Evolutionary conservation across 2,113 vertebrate genomes (phyloP), one percentile per base, ranked within the genome.

Genomic region (Ancistrus triradiatus): DNA sequence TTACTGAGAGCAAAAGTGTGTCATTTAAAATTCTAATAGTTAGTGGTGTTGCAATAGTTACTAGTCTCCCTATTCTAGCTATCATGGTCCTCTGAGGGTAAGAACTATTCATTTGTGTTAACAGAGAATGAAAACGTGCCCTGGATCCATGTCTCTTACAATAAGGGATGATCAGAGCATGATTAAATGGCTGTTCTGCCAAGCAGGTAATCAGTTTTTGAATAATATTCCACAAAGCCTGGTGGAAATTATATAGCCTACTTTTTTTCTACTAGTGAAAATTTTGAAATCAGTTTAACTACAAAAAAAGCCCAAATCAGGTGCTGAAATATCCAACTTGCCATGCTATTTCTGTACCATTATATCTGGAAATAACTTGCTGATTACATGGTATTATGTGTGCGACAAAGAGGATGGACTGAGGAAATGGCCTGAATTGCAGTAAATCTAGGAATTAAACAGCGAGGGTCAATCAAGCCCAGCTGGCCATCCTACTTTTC

Each of bases 351-450:
- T 65, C 48, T 51, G 17, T 21, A 22, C 25, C 0, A 13, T 38
- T 59, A 48, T 40, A 25, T 60, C 15, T 25, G 18, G 38, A 28
- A 64, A 64, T 63, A 64, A 38, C 55, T 46, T 33, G 14, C 37
- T 65, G 40, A 65, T 59, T 47, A 47, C 22, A 59, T 51, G 31
- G 46, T 64, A 27, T 64, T 59, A 14, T 59, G 25, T 70, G 3
- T 17, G 14, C 31, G 18, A 33, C 6, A 3, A 22, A 19, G 53
- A 18, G 4, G 13, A 50, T 13, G 4, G 46, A 42, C 28, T 52
- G 56, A 17, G 22, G 25, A 19, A 21, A 46, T 57, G 27, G 38
- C 4, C 3, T 33, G 35, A 51, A 60, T 63, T 44, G 49, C 22
- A 53, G 38, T 51, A 44, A 70, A 51, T 63, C 27, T 50, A 19